Conservation (phyloP, 2,888 invertebrate genomes). For the Catocala sponsa region DNA sequence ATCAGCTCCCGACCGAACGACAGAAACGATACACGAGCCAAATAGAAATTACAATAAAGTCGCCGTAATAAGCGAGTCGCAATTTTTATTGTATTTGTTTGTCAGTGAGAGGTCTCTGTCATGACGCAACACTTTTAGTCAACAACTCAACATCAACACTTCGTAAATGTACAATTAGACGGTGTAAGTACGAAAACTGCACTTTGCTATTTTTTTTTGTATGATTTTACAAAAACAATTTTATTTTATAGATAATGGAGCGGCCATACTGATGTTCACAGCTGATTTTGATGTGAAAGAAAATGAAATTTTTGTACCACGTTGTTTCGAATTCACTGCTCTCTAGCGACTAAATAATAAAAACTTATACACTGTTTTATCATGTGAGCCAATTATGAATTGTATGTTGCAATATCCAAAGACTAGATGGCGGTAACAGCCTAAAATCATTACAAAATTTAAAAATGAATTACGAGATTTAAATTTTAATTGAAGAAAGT, state of each 20-base stretch:
- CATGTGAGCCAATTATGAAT: slow-evolving; percentile 32
- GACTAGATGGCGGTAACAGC: slow-evolving; percentile 32
- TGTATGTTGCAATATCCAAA: slow-evolving; percentile 11
- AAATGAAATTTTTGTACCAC: slow-evolving; percentile 79
- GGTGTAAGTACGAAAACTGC: slow-evolving; percentile 80
- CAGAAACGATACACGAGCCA: slow-evolving; percentile 57
- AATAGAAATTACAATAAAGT: slow-evolving; percentile 70
- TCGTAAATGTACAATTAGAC: slow-evolving; percentile 66
- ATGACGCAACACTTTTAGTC: slow-evolving; percentile 88
- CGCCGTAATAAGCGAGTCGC: slow-evolving; percentile 66
- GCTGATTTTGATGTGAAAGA: slow-evolving; percentile 88
- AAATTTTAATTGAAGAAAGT: background rate
- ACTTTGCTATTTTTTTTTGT: slow-evolving; percentile 81
- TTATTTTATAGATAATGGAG: slow-evolving; percentile 80
- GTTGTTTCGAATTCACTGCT: slow-evolving; percentile 78
- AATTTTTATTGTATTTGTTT: slow-evolving; percentile 87
- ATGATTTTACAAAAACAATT: slow-evolving; percentile 78
- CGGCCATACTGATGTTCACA: slow-evolving; percentile 88
- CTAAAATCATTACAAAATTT: background rate
- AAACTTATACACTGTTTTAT: slow-evolving; percentile 62
- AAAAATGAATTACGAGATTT: background rate
- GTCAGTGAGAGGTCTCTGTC: slow-evolving; percentile 87
- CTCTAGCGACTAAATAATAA: slow-evolving; percentile 56
- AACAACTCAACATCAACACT: slow-evolving; percentile 83
- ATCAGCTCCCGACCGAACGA: slow-evolving; percentile 74